Conservation (phyloP, 2,113 vertebrate species). For the Hassar affinis region DNA sequence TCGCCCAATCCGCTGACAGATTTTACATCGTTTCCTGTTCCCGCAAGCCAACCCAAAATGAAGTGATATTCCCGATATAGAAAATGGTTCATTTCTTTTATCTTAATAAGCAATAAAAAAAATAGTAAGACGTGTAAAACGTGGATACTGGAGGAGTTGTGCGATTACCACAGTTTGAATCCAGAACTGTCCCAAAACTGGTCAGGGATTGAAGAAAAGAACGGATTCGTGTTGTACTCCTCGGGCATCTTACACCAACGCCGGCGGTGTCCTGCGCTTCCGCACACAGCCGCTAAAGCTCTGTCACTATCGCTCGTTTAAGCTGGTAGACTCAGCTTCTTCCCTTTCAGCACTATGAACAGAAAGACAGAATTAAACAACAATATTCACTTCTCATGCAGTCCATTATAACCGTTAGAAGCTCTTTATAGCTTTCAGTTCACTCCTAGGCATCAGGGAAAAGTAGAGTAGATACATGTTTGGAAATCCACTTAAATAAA, state of each 20-base stretch:
- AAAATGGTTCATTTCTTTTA: slow-evolving; percentile 74
- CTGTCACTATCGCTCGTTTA: slow-evolving; percentile 84
- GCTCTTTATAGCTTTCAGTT: background rate
- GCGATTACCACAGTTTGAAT: slow-evolving; percentile 64
- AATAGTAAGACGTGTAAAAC: slow-evolving; percentile 94
- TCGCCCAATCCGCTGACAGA: slow-evolving; percentile 58
- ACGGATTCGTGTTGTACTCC: slow-evolving; percentile 78
- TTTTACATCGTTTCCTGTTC: slow-evolving; percentile 55
- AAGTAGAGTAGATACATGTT: background rate
- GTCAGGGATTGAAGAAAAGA: slow-evolving; percentile 59
- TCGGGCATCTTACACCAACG: slow-evolving; percentile 86
- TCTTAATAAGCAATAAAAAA: slow-evolving; percentile 94
- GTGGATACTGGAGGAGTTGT: slow-evolving; percentile 65
- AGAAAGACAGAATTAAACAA: slow-evolving; percentile 36
- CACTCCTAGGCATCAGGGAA: background rate
- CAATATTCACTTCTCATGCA: background rate
- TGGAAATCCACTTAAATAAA: background rate
- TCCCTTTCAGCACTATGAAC: slow-evolving; percentile 92
- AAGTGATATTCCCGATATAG: slow-evolving; percentile 84
- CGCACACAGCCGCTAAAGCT: slow-evolving; percentile 74
- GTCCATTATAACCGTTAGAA: background rate
- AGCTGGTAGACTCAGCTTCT: slow-evolving; percentile 99
- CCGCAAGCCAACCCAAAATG: slow-evolving; percentile 63
- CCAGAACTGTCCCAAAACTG: slow-evolving; percentile 73
- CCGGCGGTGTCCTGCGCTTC: slow-evolving; percentile 78